Evolutionary conservation across 2,888 invertebrate species (phyloP).

Genomic region (Boloria selene): DNA sequence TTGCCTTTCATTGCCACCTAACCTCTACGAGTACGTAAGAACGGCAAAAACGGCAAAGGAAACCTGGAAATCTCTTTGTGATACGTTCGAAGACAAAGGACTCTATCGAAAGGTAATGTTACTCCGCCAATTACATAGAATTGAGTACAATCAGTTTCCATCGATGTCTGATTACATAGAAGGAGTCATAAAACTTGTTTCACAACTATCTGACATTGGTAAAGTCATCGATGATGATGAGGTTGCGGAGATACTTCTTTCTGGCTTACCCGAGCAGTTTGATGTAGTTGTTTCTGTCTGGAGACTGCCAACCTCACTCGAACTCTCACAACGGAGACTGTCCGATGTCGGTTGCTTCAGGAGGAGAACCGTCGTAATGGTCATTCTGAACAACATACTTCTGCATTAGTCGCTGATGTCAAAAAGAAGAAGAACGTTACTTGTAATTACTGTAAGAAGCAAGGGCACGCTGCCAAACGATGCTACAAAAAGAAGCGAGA

Average conservation of each 20-base stretch:
- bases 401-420: background rate
- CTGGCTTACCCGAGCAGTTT: background rate
- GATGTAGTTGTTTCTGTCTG: background rate
- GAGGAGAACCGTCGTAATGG: background rate
- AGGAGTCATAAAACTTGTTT: background rate
- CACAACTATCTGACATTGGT: slow-evolving; percentile 3
- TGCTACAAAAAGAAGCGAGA: background rate
- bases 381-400: background rate
- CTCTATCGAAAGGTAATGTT: background rate
- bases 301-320: background rate
- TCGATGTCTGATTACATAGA: slow-evolving; percentile 2
- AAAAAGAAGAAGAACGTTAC: background rate
- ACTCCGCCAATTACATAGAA: background rate
- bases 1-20: background rate
- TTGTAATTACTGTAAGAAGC: background rate
- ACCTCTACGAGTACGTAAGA: background rate
- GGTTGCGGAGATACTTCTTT: slow-evolving; percentile 2
- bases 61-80: background rate
- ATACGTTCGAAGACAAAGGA: slow-evolving; percentile 2
- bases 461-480: background rate
- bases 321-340: background rate
- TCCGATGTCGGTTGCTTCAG: slow-evolving; percentile 2
- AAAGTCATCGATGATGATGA: background rate
- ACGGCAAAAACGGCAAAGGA: background rate
- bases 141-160: background rate